Percentiles rank a stretch among this genome's conserved stretches.
Evolutionary conservation across 2,797 vertebrate genomes (phyloP).

Genomic region (Podarcis siculus): DNA sequence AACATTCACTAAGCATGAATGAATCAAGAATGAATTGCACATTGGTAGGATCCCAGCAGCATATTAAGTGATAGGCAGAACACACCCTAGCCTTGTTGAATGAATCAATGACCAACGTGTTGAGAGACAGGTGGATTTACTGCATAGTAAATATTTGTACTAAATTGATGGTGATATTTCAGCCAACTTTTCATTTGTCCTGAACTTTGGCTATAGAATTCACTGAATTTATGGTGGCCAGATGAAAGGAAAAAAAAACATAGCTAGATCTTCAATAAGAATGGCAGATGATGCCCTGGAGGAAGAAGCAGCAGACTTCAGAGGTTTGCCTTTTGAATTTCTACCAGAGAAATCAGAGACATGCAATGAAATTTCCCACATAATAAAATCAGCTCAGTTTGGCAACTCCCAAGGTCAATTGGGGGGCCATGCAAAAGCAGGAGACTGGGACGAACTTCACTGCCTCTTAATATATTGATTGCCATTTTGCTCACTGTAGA

Average conservation of each 20-base stretch:
- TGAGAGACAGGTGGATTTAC: background rate
- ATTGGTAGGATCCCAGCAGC: too few relatives aligned
- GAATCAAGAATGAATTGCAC: too few relatives aligned
- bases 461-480: background rate
- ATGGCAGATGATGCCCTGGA: background rate
- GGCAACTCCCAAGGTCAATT: background rate
- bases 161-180: background rate
- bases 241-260: background rate
- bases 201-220: background rate
- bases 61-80: too few relatives aligned
- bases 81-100: background rate
- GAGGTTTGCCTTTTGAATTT: background rate
- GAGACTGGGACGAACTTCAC: background rate
- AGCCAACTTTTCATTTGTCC: background rate
- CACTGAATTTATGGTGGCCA: background rate
- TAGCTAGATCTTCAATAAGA: background rate
- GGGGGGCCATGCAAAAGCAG: background rate
- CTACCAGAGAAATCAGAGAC: background rate
- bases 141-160: background rate
- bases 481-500: background rate
- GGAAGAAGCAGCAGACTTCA: background rate
- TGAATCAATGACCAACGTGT: too few relatives aligned
- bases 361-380: background rate
- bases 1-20: too few relatives aligned
- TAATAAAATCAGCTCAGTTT: background rate